Evolutionary conservation across 2,113 vertebrate genomes (phyloP), one percentile per base, ranked within the genome.

Genomic region (Oreochromis niloticus): DNA sequence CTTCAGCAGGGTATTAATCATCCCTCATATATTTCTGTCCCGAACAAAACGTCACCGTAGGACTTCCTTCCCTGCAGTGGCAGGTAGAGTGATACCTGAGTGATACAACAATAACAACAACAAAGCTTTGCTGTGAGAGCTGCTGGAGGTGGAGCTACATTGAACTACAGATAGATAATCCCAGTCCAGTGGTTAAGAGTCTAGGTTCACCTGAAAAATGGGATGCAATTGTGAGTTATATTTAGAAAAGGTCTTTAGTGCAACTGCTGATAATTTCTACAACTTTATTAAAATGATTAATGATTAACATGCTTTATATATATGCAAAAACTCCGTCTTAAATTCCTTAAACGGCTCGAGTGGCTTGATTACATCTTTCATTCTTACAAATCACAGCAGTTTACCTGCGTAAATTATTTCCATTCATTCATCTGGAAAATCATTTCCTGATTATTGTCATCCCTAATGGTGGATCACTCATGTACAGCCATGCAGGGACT

Each of bases 11-110:
- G 89, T 89, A 89, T 4, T 55, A 85, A 85, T 0, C 6, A 82
- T 82, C 57, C 34, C 1, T 5, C 87, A 91, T 88, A 92, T 0
- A 0, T 8, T 8, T 4, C 24, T 78, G 16, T 78, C 17, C 17
- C 13, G 73, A 32, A 13, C 46, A 52, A 78, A 50, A 78, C 94
- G 95, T 95, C 94, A 95, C 71, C 54, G 39, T 71, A 83, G n/a
- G 86, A 46, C 83, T 81, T 43, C 81, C 83, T 39, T 7, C 71
- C 56, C 19, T 56, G 61, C 43, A 75, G 11, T 63, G 54, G 82
- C 89, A 91, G 89, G 57, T 54, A 66, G 5, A 57, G 36, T 30
- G 52, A 27, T 43, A 22, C 30, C 61, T 81, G 48, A 8, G 22
- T 71, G 61, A 10, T 22, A 27, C 46, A 68, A 32, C 16, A 52